Evolutionary conservation across 2,113 vertebrate genomes (phyloP).

Genomic region (Oostethus manadensis): DNA sequence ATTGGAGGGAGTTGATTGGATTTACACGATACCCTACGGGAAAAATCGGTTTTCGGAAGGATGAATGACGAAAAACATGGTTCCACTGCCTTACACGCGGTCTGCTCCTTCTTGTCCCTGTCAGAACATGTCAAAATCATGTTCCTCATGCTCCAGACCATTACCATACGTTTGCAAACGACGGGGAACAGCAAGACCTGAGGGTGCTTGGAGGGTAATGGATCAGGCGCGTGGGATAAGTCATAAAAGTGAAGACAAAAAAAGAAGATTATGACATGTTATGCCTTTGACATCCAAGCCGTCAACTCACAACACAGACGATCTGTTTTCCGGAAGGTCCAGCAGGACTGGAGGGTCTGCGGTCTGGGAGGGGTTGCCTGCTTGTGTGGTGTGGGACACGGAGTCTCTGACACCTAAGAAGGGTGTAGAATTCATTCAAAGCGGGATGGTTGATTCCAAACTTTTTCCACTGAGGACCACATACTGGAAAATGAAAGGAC

Average conservation of each 20-base stretch:
- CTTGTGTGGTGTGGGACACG: conserved; percentile 82
- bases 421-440: conserved; percentile 15
- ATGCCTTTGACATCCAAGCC: neutral
- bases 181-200: neutral
- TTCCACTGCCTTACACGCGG: no score
- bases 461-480: no score
- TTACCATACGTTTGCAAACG: neutral
- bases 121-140: no score
- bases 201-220: conserved; percentile 1
- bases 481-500: no score
- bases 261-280: neutral
- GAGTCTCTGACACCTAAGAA: conserved; percentile 86
- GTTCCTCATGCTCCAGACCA: no score
- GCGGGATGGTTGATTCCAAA: no score
- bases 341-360: conserved; percentile 82
- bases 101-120: no score
- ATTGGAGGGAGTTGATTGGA: no score
- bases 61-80: no score
- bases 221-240: neutral
- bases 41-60: no score
- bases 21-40: no score
- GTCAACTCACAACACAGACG: conserved; percentile 78
- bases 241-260: neutral
- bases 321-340: conserved; percentile 82
- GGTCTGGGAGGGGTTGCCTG: conserved; percentile 64